These are phyloP conservation scores for Bubo blakistoni DNA, from an alignment of 2,113 vertebrate species.

Conservation along the genomic window DNA sequence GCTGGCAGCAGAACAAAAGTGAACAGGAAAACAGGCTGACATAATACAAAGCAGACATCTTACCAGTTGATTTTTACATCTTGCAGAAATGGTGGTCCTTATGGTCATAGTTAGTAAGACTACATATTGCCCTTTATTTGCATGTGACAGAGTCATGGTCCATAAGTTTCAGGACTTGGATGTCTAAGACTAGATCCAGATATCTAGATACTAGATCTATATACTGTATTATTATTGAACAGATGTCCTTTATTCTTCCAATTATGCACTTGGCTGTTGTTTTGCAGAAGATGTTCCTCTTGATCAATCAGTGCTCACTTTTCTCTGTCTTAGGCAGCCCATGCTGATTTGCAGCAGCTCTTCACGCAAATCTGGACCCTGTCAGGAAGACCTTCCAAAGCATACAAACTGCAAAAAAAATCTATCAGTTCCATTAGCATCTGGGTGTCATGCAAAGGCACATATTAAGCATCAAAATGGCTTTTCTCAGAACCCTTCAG, in stretches of 20 bases:
- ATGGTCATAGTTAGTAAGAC: not conserved
- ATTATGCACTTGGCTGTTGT: not conserved
- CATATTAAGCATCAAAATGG: not conserved
- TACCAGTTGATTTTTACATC: not conserved
- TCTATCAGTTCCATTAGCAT: not conserved
- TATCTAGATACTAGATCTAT: not conserved
- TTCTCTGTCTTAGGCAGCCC: not conserved
- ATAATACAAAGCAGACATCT: not conserved
- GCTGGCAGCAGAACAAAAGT: constrained; percentile 16
- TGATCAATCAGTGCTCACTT: not conserved
- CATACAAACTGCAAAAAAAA: not conserved
- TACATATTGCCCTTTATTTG: not conserved
- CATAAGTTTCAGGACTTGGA: not conserved
- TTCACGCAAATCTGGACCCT: not conserved
- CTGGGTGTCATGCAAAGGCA: accelerated
- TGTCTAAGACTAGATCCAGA: not conserved
- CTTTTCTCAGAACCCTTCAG: not conserved
- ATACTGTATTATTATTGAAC: not conserved
- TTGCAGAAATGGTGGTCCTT: not conserved
- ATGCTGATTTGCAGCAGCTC: not conserved
- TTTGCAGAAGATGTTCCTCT: not conserved
- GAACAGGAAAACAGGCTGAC: constrained; percentile 10
- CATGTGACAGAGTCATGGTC: not conserved
- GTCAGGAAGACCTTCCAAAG: not conserved
- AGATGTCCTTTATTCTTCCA: not conserved